Percentiles rank a stretch among this genome's conserved stretches.
Conservation (phyloP, 2,888 invertebrate genomes). For the Leucophenga montana region DNA sequence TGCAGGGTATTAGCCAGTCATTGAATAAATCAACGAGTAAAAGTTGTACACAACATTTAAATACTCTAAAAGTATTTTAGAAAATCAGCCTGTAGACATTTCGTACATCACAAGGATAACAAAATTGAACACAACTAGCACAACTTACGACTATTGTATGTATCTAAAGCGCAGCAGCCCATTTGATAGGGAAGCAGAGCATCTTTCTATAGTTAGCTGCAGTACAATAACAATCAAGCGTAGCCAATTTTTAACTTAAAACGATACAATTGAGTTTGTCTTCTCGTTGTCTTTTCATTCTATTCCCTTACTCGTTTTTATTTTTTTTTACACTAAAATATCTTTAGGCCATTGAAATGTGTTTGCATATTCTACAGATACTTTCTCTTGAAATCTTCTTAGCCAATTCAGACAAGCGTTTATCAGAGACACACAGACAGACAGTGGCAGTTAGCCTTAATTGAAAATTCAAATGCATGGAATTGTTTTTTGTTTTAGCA, state of each 20-base stretch:
- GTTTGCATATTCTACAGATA: neutral
- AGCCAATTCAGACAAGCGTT: constrained; percentile 32
- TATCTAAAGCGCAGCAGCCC: neutral
- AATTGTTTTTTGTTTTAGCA: constrained; percentile 5
- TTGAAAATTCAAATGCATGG: constrained; percentile 60
- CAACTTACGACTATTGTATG: neutral
- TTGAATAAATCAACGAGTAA: too few relatives aligned
- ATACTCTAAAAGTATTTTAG: neutral
- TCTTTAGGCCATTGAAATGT: constrained; percentile 17
- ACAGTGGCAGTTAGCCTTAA: constrained; percentile 54
- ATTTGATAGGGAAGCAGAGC: neutral
- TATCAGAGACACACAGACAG: constrained; percentile 51
- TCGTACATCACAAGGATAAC: neutral
- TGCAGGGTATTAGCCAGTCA: too few relatives aligned
- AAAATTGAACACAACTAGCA: too few relatives aligned
- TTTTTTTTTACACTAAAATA: constrained; percentile 7
- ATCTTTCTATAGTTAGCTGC: neutral
- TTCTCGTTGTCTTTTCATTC: neutral
- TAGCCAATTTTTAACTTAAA: constrained; percentile 22
- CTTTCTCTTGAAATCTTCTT: too few relatives aligned
- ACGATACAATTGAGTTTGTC: constrained; percentile 17
- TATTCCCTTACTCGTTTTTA: too few relatives aligned
- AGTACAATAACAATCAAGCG: constrained; percentile 5
- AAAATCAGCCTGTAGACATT: neutral
- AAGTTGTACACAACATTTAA: neutral